phyloP scores from a whole-genome alignment of 2,888 invertebrate species.

The Anodontia alba region DNA sequence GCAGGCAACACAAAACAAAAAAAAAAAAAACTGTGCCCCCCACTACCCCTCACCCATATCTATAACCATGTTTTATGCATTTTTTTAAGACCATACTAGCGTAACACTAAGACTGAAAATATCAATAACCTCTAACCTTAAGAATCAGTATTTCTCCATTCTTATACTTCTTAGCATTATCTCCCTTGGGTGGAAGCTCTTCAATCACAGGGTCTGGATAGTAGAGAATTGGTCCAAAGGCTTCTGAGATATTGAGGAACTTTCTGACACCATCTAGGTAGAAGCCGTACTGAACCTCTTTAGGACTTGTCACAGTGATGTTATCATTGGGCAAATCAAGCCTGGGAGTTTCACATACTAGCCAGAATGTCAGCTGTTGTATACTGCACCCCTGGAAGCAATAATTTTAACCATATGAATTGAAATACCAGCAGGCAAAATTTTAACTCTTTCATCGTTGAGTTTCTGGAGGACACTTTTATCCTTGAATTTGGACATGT shows the following conservation, averaged over 20 bases:
- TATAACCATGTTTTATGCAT: no score
- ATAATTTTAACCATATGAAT: no score
- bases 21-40: no score
- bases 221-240: slow-evolving; percentile 90
- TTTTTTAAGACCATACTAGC: no score
- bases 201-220: slow-evolving; percentile 96
- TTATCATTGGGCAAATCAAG: slow-evolving; percentile 86
- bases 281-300: slow-evolving; percentile 92
- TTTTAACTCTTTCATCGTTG: no score
- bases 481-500: no score
- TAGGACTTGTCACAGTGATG: slow-evolving; percentile 88
- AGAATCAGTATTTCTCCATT: slow-evolving; percentile 90
- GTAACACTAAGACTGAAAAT: no score
- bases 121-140: slow-evolving; percentile 87
- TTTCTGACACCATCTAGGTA: slow-evolving; percentile 97
- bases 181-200: slow-evolving; percentile 90
- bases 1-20: no score
- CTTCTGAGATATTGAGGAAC: slow-evolving; percentile 91
- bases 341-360: slow-evolving; percentile 60
- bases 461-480: no score
- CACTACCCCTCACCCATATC: no score
- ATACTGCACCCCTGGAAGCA: slow-evolving; percentile 43
- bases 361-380: slow-evolving; percentile 50
- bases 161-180: slow-evolving; percentile 85
- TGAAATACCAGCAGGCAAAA: no score